A percentile compares a stretch with the other conserved stretches of the same genome.
Conservation (phyloP, 2,797 vertebrate genomes). For the Salarias fasciatus region DNA sequence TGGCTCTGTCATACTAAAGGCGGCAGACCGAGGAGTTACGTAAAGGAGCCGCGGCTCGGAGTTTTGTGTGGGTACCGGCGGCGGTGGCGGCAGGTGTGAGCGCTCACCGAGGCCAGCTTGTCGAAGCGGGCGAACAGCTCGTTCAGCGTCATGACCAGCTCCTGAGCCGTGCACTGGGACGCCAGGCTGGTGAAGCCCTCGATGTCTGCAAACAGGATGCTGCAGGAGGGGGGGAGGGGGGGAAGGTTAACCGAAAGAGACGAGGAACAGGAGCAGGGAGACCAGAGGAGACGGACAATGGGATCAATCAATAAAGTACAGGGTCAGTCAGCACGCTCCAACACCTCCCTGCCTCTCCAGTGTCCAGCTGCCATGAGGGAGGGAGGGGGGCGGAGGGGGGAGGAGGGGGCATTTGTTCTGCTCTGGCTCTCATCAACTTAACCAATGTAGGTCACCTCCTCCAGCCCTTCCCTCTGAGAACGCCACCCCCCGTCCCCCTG, state of each 20-base stretch:
- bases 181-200: conserved; percentile 87
- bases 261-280: conserved; percentile 1
- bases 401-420: conserved; percentile 54
- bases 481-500: conserved; percentile 40
- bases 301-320: conserved; percentile 47
- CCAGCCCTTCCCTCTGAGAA: conserved; percentile 57
- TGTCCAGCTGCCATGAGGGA: conserved; percentile 41
- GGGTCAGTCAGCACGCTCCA: conserved; percentile 37
- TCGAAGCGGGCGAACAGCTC: conserved; percentile 86
- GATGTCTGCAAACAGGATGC: conserved; percentile 86
- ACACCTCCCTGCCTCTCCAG: conserved; percentile 23
- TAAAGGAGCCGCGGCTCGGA: conserved; percentile 26
- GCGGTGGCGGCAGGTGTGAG: conserved; percentile 7
- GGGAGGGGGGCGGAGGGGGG: conserved; percentile 1
- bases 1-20: neutral
- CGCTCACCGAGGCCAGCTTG: conserved; percentile 84
- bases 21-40: conserved; percentile 23
- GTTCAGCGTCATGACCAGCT: conserved; percentile 86
- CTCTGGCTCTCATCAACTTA: conserved; percentile 61
- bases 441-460: conserved; percentile 74
- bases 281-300: conserved; percentile 42
- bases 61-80: conserved; percentile 24
- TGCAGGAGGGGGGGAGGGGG: conserved; percentile 44
- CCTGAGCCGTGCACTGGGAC: conserved; percentile 86
- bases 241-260: conserved; percentile 18